Conservation (phyloP, 2,113 vertebrate species). For the Notothenia coriiceps region DNA sequence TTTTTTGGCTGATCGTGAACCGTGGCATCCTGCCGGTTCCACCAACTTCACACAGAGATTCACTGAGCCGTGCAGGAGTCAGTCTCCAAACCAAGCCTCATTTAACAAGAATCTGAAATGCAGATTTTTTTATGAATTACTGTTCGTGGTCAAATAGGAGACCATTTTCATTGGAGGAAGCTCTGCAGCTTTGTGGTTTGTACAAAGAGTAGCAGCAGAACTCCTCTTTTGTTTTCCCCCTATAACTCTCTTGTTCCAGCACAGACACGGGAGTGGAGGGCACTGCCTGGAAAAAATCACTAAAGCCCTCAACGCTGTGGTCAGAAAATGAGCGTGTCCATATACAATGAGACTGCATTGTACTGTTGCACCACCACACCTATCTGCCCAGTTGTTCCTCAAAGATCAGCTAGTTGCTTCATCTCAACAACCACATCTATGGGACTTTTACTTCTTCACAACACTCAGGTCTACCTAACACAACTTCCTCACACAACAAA, state of each 20-base stretch:
- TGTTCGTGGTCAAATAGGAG: constrained; percentile 51
- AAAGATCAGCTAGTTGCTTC: neutral
- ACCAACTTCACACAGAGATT: constrained; percentile 53
- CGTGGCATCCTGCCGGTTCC: constrained; percentile 49
- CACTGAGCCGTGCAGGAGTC: constrained; percentile 14
- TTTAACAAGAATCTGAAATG: constrained; percentile 66
- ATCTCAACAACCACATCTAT: constrained; percentile 11
- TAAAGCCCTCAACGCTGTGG: constrained; percentile 34
- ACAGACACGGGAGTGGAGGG: constrained; percentile 54
- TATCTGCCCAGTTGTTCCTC: constrained; percentile 1
- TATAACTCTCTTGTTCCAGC: constrained; percentile 58
- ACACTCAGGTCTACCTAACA: constrained; percentile 6
- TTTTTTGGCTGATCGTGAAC: constrained; percentile 60
- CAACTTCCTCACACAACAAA: neutral
- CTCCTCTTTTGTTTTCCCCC: constrained; percentile 58
- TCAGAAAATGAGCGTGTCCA: constrained; percentile 57
- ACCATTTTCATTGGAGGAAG: constrained; percentile 51
- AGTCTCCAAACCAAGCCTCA: constrained; percentile 55
- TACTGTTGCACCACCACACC: constrained; percentile 5
- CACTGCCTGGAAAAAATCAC: constrained; percentile 66
- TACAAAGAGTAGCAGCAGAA: constrained; percentile 62
- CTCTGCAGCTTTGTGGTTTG: constrained; percentile 65
- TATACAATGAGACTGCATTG: constrained; percentile 34
- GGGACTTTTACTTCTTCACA: constrained; percentile 4
- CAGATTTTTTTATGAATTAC: constrained; percentile 50